Evolutionary conservation across 2,797 vertebrate species (phyloP).

Genomic region (Micropoecilia bifurca): DNA sequence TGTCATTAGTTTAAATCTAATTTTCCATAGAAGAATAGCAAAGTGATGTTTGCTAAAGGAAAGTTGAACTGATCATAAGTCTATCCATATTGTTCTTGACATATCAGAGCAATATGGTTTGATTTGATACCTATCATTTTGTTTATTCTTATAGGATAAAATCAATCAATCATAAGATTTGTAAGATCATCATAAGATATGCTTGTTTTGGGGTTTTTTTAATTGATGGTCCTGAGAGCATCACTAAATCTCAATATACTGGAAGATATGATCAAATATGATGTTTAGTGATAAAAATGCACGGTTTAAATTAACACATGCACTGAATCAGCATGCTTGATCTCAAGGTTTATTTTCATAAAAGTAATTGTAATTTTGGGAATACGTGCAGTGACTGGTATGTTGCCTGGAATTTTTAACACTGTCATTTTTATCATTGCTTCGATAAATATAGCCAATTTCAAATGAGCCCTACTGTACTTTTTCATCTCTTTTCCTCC

Average conservation of each 20-base stretch:
- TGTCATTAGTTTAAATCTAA: neutral
- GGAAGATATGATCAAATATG: neutral
- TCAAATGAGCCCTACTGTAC: neutral
- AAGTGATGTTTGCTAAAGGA: neutral
- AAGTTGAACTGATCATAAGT: neutral
- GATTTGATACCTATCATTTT: neutral
- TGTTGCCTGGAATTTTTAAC: neutral
- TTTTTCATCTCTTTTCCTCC: neutral
- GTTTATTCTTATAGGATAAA: neutral
- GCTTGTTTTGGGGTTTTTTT: neutral
- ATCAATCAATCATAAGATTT: neutral
- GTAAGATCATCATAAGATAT: too few relatives aligned
- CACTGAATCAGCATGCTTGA: neutral
- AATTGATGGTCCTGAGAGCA: neutral
- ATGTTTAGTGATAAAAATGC: neutral
- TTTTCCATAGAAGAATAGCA: neutral
- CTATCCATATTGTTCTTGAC: too few relatives aligned
- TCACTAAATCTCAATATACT: neutral
- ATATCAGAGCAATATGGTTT: neutral
- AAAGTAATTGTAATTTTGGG: neutral
- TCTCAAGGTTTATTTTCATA: neutral
- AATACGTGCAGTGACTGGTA: neutral
- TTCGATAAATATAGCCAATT: neutral
- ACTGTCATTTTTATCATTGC: neutral
- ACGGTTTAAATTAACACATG: neutral